These are phyloP conservation scores for Candoia aspera DNA, from an alignment of 2,113 vertebrate species.

Conservation along the genomic window DNA sequence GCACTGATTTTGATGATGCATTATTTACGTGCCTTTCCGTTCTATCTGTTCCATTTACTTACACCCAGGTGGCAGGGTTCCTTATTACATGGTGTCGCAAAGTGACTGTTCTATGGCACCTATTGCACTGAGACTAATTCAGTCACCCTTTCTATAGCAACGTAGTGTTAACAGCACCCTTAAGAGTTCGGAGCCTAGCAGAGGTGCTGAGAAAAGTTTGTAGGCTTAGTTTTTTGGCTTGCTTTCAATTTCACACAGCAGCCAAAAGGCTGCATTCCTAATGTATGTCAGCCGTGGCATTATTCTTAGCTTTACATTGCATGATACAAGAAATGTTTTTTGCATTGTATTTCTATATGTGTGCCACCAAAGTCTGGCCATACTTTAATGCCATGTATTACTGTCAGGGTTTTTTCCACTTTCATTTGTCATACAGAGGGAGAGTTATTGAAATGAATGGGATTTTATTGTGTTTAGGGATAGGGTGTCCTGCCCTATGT, in stretches of 20 bases:
- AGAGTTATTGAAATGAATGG: not conserved
- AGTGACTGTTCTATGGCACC: slow-evolving; percentile 35
- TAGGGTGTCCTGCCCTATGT: slow-evolving; percentile 35
- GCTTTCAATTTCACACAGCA: slow-evolving; percentile 46
- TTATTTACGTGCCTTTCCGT: slow-evolving; percentile 16
- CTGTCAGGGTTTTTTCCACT: slow-evolving; percentile 50
- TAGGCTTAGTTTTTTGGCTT: slow-evolving; percentile 37
- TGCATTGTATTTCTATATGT: slow-evolving; percentile 52
- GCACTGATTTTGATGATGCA: slow-evolving; percentile 8
- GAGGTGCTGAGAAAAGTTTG: slow-evolving; percentile 36
- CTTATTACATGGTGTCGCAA: slow-evolving; percentile 41
- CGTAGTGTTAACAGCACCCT: slow-evolving; percentile 2
- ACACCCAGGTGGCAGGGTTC: not conserved
- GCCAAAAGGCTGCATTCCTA: slow-evolving; percentile 5
- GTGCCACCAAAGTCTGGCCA: slow-evolving; percentile 40
- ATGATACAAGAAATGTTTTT: slow-evolving; percentile 47
- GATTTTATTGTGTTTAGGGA: not conserved
- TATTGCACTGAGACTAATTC: slow-evolving; percentile 31
- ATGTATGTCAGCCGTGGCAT: not conserved
- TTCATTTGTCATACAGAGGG: not conserved
- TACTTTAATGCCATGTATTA: slow-evolving; percentile 47
- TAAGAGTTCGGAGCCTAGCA: not conserved
- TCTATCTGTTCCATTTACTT: slow-evolving; percentile 42
- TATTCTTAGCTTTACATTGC: slow-evolving; percentile 26
- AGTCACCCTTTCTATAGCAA: slow-evolving; percentile 24